Percentiles rank a stretch among this genome's conserved stretches.
These are phyloP conservation scores for Varecia variegata DNA, from an alignment of 2,797 vertebrate genomes.

Conservation along the genomic window DNA sequence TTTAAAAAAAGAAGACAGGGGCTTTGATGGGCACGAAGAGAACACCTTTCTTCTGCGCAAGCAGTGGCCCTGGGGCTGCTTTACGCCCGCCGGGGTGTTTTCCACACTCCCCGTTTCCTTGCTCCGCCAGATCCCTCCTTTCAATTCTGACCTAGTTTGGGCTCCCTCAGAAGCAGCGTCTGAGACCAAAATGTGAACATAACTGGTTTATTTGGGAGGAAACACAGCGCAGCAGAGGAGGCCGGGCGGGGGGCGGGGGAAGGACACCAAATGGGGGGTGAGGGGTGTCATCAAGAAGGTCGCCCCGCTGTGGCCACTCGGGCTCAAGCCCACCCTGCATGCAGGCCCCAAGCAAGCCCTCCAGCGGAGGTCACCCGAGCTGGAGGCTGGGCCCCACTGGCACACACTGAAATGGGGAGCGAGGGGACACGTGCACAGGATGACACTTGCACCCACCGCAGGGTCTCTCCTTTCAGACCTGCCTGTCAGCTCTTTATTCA, in stretches of 20 bases:
- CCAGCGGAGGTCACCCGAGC: neutral
- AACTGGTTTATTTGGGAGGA: conserved; percentile 10
- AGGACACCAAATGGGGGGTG: neutral
- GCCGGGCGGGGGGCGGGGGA: neutral
- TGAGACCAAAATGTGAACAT: neutral
- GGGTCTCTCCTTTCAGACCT: neutral
- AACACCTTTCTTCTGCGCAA: neutral
- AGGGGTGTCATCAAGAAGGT: neutral
- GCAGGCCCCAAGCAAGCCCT: neutral
- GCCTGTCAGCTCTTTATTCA: neutral
- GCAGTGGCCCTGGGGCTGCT: neutral
- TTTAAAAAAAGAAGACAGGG: neutral
- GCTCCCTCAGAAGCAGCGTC: neutral
- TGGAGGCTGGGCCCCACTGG: neutral
- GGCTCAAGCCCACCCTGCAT: neutral
- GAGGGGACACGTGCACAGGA: neutral
- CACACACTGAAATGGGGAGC: neutral
- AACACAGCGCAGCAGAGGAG: neutral
- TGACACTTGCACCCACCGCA: neutral
- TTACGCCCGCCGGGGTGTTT: neutral
- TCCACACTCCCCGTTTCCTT: neutral
- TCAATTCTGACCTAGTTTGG: conserved; percentile 37
- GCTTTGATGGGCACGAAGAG: neutral
- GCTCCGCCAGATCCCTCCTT: neutral
- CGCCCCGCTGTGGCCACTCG: neutral